Evolutionary conservation across 2,113 vertebrate genomes (phyloP), one percentile per base, ranked within the genome.

Genomic region (Elephas maximus): DNA sequence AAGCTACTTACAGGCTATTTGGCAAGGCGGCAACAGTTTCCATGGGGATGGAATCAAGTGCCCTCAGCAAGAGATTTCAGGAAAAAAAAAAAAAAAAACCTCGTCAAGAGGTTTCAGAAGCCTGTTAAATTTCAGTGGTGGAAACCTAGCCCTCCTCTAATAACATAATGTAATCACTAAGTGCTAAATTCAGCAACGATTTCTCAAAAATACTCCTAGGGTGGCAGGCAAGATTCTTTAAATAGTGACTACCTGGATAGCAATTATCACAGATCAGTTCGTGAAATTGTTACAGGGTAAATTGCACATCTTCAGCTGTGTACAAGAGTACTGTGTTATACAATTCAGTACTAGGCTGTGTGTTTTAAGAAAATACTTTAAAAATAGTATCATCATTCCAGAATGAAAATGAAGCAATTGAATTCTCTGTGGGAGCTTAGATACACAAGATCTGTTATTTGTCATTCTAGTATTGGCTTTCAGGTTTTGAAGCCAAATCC

Each of bases 41-140:
- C 78, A 90, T 91, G 93, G 76, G 67, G 92, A 95, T 77, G 80
- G 48, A 96, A 89, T 86, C 30, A 96, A 95, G 73, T 87, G 76
- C 76, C 45, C 84, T 93, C 62, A 93, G 81, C 11, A 91, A 96
- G 53, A 62, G 51, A 5, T 97, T 69, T 95, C 81, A 85, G 96
- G 37, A 37, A 37, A 37, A 37, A 37, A 37, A 37, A 37, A 37
- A 37, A 37, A 37, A 37, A 37, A 37, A 37, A 37, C 45, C 84
- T 93, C 62, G 93, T 78, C 11, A 91, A 96, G 53, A 62, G 51
- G 6, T 97, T 69, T 95, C 81, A 85, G 96, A 98, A 96, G 30
- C 60, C 73, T 94, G 17, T 93, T 83, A 95, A 41, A 83, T 84
- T 48, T 48, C 23, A 95, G 0, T 65, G 69, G 89, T 69, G 94